Evolutionary conservation across 2,797 vertebrate species (phyloP), one percentile per base, ranked within the genome.

Genomic region (Eulemur coronatus): DNA sequence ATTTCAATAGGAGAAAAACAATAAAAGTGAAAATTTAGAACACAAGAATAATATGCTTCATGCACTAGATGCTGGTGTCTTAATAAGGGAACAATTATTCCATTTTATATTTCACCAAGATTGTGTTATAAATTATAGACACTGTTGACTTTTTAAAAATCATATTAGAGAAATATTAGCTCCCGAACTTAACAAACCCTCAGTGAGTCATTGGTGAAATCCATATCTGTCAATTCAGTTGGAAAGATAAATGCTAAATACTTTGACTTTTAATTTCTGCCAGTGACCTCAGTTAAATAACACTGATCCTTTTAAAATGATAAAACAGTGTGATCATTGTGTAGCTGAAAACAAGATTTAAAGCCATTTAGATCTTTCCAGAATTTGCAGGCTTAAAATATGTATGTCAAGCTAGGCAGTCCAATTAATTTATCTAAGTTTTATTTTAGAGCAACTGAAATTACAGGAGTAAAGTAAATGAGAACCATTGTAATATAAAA

Each of bases 381-480:
- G 35, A 95, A 92, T 91, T 52, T 72, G 7, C 43, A 72, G 67
- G 8, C 28, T 38, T 84, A 86, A 88, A 87, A 88, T 82, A 61
- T 20, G 1, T 15, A 70, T 57, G 35, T 75, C 90, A 75, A 46
- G 67, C 52, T 26, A 72, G 70, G 52, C 65, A 72, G 52, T 33
- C 63, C n/a, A 61, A n/a, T 43, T 24, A 93, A 79, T 96, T 48
- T 46, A 73, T 92, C 97, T 97, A 96, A 97, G 94, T 97, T 98
- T 98, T 97, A 97, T 97, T 97, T 97, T 95, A 96, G 87, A 98
- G 95, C 96, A 96, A 97, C 87, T 97, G 95, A 93, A 84, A 97
- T 95, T 96, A 93, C 84, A 91, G 97, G 96, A 82, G 30, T 48
- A 70, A 94, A 79, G 84, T 70, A 61, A 96, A 94, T 52, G 88